Base-by-base conservation (phyloP, 2,888 invertebrate genomes). In the Agrochola lychnidis region DNA sequence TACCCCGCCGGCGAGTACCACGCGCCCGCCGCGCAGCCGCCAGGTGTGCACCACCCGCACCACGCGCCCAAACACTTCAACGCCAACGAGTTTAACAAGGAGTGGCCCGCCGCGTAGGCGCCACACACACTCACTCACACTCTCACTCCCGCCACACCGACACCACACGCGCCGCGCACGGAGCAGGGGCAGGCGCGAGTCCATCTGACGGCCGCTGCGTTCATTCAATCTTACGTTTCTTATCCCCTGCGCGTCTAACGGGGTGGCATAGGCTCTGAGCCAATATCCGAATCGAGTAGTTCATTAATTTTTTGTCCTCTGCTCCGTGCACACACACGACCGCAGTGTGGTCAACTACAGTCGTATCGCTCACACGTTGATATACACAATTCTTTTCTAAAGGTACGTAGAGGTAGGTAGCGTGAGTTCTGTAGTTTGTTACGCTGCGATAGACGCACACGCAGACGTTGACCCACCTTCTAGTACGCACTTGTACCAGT, bases 41-140 rank as follows among this genome's bases (percentile, higher is more conserved):
- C 96, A 96, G 96, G 96, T 96, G 96, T 95, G 95, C 97, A 96
- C 92, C 95, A 94, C 85, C 96, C 96, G 95, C 96, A 97, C 90
- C 97, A 96, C 96, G 96, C 97, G 94, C 97, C 96, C 94, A 97
- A 97, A 96, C 97, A 97, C 95, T 97, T 96, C 96, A 92, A 87
- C 92, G 92, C 94, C 93, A 94, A 93, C 94, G 97, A 97, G 93
- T 96, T 96, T 95, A 95, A 93, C 96, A 97, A 97, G 96, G 97
- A 97, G 95, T 97, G 97, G 97, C 96, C 96, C 89, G 95, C 96
- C 95, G 96, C 97, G 89, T 97, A 97, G 90, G 79, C 73, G 25
- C 79, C 83, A 66, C 78, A 30, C 48, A n/a, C n/a, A n/a, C n/a
- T n/a, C n/a, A n/a, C n/a, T n/a, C n/a, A n/a, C n/a, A n/a, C n/a